phyloP scores from a whole-genome alignment of 2,888 invertebrate genomes.

The Agrotis segetum region DNA sequence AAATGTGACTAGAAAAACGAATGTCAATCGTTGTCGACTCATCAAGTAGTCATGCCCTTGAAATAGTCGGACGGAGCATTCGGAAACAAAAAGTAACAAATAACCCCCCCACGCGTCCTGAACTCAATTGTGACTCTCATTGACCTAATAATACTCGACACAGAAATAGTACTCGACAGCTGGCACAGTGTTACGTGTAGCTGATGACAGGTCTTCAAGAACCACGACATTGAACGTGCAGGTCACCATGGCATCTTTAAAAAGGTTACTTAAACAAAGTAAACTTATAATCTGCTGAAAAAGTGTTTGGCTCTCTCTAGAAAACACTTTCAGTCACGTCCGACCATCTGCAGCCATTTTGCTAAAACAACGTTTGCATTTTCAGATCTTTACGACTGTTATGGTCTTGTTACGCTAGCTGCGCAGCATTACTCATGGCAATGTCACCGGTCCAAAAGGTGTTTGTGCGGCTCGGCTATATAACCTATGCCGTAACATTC shows the following conservation, averaged over 20 bases:
- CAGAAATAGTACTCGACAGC: constrained; percentile 56
- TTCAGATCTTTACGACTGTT: constrained; percentile 10
- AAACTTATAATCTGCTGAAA: neutral
- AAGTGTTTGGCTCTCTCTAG: neutral
- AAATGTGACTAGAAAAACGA: constrained; percentile 19
- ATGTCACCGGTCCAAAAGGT: constrained; percentile 52
- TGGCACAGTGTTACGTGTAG: constrained; percentile 42
- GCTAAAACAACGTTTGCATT: constrained; percentile 7
- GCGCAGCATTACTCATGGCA: constrained; percentile 34
- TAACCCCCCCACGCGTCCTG: constrained; percentile 47
- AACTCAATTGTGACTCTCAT: constrained; percentile 61
- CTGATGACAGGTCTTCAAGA: constrained; percentile 43
- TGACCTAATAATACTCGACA: constrained; percentile 59
- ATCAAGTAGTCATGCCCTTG: constrained; percentile 36
- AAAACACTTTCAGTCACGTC: constrained; percentile 9
- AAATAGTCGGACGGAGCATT: constrained; percentile 44
- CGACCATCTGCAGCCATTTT: neutral
- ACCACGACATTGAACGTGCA: constrained; percentile 26
- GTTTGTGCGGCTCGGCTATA: constrained; percentile 26
- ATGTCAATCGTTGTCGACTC: constrained; percentile 20
- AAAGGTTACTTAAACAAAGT: neutral
- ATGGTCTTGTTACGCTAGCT: constrained; percentile 32
- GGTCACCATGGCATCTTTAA: constrained; percentile 7
- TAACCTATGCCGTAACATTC: constrained; percentile 48
- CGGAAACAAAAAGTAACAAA: constrained; percentile 58